Evolutionary conservation across 2,797 vertebrate species (phyloP), one percentile per base, ranked within the genome.

Genomic region (Rhadinocentrus ornatus): DNA sequence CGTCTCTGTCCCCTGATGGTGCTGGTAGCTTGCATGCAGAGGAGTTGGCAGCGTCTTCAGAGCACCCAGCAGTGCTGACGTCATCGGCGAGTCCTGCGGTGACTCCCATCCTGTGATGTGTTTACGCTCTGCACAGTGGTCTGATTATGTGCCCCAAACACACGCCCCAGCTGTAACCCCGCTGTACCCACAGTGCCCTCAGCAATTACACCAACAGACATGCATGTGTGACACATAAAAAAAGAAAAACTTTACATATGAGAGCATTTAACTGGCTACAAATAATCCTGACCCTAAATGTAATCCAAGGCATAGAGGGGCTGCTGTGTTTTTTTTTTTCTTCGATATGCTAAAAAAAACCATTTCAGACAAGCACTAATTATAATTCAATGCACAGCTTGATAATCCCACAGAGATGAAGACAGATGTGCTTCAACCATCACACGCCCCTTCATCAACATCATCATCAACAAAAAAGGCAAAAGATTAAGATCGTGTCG

Each of bases 101-200:
- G 81, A 75, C 72, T 81, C 12, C n/a, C 53, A 75, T 81, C 85
- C 77, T 94, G 83, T 94, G 92, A 94, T 94, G 87, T 94, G 91
- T 93, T 92, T 86, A 80, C 24, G 81, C 84, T 88, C 71, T 63
- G 78, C 39, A 80, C 85, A 67, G 86, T 35, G 84, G 88, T 89
- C 80, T 85, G 79, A 84, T 89, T 10, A 58, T 22, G 68, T 35
- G 62, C 85, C 89, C 67, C 63, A 82, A 86, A 91, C 81, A 87
- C 81, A 81, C 71, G 65, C 83, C 81, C 86, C 90, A 89, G 87
- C 88, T 91, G 86, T 62, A 89, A 80, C 88, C 82, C 85, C 68
- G 84, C 71, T 77, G 78, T 32, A 71, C 74, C 81, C 66, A 46
- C 78, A 80, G 37, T 58, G 84, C 75, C 82, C 68, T 71, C 58